Conservation (phyloP, 2,888 invertebrate genomes). For the Auanema sp. region DNA sequence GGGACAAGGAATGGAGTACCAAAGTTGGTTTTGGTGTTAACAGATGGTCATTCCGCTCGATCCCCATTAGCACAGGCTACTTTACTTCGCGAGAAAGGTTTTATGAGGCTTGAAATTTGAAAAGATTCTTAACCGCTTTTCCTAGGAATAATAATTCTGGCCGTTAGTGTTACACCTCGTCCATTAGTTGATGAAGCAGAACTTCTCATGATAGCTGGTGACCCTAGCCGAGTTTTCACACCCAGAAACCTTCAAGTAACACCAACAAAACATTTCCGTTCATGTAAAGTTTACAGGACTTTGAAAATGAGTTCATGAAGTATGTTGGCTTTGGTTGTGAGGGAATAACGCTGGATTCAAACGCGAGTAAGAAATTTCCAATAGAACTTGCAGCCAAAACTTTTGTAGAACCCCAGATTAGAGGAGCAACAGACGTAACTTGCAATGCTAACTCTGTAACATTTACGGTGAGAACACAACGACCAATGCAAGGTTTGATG, state of each 20-base stretch:
- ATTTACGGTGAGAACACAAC: constrained; percentile 56
- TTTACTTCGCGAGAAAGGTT: constrained; percentile 32
- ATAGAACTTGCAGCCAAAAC: too few species aligned
- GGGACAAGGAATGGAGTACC: constrained; percentile 45
- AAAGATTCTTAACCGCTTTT: too few species aligned
- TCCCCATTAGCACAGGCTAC: constrained; percentile 36
- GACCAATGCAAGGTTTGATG: constrained; percentile 56
- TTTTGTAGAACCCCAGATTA: constrained; percentile 55
- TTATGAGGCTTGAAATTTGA: too few species aligned
- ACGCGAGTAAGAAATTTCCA: constrained; percentile 39
- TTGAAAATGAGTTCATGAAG: constrained; percentile 56
- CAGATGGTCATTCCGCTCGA: constrained; percentile 59
- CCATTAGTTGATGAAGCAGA: constrained; percentile 56
- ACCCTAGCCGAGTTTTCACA: constrained; percentile 49
- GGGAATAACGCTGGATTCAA: constrained; percentile 50
- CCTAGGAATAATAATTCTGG: constrained; percentile 48
- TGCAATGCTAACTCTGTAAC: constrained; percentile 56
- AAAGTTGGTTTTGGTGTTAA: constrained; percentile 57
- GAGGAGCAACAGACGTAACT: constrained; percentile 57
- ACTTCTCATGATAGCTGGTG: constrained; percentile 50
- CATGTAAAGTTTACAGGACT: constrained; percentile 40
- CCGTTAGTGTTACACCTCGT: constrained; percentile 52
- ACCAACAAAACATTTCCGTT: too few species aligned
- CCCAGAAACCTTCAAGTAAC: constrained; percentile 49
- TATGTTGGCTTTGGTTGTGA: constrained; percentile 61